Evolutionary conservation across 2,888 invertebrate species (phyloP).

Genomic region (Cheilosia grossa): DNA sequence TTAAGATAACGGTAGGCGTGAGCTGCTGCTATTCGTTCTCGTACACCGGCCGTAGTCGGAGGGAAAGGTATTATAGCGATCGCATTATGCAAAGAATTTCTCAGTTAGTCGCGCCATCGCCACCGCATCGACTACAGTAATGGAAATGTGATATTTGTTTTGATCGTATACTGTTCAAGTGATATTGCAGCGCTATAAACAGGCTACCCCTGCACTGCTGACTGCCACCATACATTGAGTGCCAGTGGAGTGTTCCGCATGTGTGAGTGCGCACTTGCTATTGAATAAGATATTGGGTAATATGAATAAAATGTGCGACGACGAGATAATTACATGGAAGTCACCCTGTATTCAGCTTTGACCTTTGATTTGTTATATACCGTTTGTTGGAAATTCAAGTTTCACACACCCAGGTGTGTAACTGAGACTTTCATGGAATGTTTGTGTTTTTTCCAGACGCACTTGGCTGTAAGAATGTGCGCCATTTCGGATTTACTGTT

Average conservation of each 20-base stretch:
- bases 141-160: conserved; percentile 71
- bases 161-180: conserved; percentile 46
- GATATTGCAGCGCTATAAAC: conserved; percentile 8
- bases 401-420: conserved; percentile 23
- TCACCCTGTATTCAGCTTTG: conserved; percentile 51
- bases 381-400: conserved; percentile 21
- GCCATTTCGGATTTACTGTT: neutral
- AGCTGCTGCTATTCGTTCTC: conserved; percentile 16
- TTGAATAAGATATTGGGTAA: conserved; percentile 58
- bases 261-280: conserved; percentile 20
- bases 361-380: conserved; percentile 69
- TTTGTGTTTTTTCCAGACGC: conserved; percentile 2
- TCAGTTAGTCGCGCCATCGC: conserved; percentile 9
- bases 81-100: conserved; percentile 33
- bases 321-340: conserved; percentile 51
- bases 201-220: neutral
- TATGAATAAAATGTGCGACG: conserved; percentile 17
- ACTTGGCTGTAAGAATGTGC: neutral
- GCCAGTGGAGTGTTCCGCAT: conserved; percentile 7
- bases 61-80: conserved; percentile 4
- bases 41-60: conserved; percentile 7
- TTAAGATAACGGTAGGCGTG: conserved; percentile 75
- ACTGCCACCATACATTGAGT: neutral
- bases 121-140: conserved; percentile 23
- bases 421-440: conserved; percentile 58